Evolutionary conservation across 37 sponge, comb jelly and placozoan genomes (phyloP), one percentile per base, ranked within the genome.

Genomic region (Haliclona indistincta): DNA sequence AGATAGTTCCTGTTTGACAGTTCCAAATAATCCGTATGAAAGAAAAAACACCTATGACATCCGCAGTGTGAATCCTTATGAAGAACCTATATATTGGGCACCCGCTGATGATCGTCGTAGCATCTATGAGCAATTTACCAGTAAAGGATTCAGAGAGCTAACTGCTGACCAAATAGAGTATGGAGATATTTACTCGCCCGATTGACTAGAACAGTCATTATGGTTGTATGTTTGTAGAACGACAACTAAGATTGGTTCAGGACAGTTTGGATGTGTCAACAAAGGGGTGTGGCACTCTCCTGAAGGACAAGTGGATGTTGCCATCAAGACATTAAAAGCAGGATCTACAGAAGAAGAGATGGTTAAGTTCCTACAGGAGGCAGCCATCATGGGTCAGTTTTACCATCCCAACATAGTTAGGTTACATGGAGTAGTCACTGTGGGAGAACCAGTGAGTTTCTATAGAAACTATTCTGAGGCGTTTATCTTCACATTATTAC

Each of bases 331-430:
- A 4, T 73, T 84, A 44, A 80, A 71, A 29, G 17, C 61, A 25
- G 43, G 44, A 0, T 64, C 77, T 7, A 17, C 52, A 17, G 54
- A 40, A n/a, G 54, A 32, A 2, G 76, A 75, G 25, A 75, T 62
- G 33, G 82, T 90, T 28, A 90, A 76, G 73, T 81, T 90, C 65
- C 86, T 90, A 11, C 81, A 85, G 63, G 91, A 90, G 67, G 85
- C 91, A 20, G 85, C 91, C 77, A 81, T 84, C 44, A 84, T 84
- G 86, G 91, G 85, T 33, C 91, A 90, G 78, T 90, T 90, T 78
- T 40, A 39, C 29, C 91, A 90, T 61, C 85, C 77, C 15, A 80
- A 90, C 41, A 63, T 90, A 34, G 68, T 90, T 34, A 73, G 53
- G 13, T 56, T 90, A 4, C 63, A 76, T 71, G 91, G 91, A 70